A percentile compares a stretch with the other conserved stretches of the same genome.
phyloP scores from a whole-genome alignment of 2,113 vertebrate genomes.

The Nesoenas mayeri region DNA sequence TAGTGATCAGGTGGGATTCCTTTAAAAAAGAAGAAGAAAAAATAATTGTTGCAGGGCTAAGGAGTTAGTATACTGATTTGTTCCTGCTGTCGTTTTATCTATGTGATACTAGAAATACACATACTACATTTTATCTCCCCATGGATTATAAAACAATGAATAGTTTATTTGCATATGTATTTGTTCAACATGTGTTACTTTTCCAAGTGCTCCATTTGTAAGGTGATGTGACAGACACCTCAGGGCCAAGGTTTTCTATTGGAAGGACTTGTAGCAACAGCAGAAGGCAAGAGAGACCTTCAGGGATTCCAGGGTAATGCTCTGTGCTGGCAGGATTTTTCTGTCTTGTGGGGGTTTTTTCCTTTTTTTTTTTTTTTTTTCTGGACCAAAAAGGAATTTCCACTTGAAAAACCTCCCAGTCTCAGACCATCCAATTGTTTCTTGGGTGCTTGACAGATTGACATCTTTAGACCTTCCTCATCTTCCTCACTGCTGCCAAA shows the following conservation, averaged over 20 bases:
- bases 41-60: background rate
- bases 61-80: background rate
- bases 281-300: background rate
- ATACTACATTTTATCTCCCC: background rate
- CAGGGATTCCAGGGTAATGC: background rate
- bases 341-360: background rate
- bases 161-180: background rate
- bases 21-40: background rate
- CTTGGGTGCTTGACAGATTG: background rate
- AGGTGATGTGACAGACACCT: background rate
- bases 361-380: background rate
- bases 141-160: background rate
- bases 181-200: background rate
- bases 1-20: background rate
- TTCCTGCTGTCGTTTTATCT: background rate
- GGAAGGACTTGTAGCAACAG: background rate
- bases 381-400: background rate
- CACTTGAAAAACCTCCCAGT: background rate
- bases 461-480: background rate
- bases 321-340: background rate
- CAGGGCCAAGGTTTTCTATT: background rate
- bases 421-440: background rate
- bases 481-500: background rate
- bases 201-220: background rate
- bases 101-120: background rate